Conservation (phyloP, 2,113 vertebrate species). For the Holacanthus passer region DNA sequence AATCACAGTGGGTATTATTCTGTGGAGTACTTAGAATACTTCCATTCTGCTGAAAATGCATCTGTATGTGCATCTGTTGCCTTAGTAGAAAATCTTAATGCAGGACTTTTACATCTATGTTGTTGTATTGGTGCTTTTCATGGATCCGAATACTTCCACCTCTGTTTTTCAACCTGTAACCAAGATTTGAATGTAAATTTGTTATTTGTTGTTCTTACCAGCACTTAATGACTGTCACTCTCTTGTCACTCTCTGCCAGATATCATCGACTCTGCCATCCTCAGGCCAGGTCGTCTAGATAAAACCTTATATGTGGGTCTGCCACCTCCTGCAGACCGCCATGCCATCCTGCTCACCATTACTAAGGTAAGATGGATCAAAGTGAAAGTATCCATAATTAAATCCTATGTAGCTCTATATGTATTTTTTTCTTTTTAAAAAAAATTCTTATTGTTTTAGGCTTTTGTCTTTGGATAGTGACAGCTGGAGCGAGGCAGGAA, state of each 20-base stretch:
- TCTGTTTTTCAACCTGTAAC: not conserved
- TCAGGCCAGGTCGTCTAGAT: slow-evolving; percentile 95
- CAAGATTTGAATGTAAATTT: not conserved
- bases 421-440: too few species aligned
- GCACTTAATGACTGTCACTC: not conserved
- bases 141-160: not conserved
- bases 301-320: slow-evolving; percentile 96
- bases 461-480: too few species aligned
- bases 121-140: not conserved
- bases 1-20: not conserved
- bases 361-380: slow-evolving; percentile 86
- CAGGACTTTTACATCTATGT: not conserved
- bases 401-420: not conserved
- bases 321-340: slow-evolving; percentile 90
- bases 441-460: too few species aligned
- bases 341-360: slow-evolving; percentile 93
- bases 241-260: slow-evolving; percentile 78
- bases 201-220: not conserved
- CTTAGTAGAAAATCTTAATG: not conserved
- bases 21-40: not conserved
- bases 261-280: slow-evolving; percentile 94
- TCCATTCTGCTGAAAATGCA: not conserved
- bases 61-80: not conserved
- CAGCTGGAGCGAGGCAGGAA: too few species aligned
- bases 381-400: not conserved